Conservation (phyloP, 2,888 invertebrate species). For the Arrhopalites spinosus region DNA sequence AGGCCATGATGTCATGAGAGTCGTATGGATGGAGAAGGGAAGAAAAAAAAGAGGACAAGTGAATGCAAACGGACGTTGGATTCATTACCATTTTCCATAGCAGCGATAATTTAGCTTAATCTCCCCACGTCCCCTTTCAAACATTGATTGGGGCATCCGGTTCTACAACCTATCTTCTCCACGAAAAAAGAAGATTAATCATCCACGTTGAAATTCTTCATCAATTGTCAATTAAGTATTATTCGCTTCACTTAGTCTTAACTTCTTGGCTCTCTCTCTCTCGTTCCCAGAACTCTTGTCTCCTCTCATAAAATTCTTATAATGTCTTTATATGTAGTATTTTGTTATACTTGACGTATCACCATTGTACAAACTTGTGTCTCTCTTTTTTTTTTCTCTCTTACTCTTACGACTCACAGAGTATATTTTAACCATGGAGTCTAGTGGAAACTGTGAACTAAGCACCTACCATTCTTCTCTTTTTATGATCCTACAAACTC, state of each 20-base stretch:
- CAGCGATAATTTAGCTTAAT: constrained; percentile 41
- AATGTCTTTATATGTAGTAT: constrained; percentile 5
- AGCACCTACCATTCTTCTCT: constrained; percentile 14
- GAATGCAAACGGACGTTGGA: constrained; percentile 42
- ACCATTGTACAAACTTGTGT: neutral
- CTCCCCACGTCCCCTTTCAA: constrained; percentile 40
- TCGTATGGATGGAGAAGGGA: neutral
- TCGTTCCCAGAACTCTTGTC: constrained; percentile 32
- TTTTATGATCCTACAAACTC: constrained; percentile 15
- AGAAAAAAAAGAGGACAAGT: constrained; percentile 11
- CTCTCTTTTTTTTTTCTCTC: too few relatives aligned
- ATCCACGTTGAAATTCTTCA: constrained; percentile 52
- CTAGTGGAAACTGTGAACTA: neutral
- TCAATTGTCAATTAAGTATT: constrained; percentile 56
- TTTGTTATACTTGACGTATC: neutral
- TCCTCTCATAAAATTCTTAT: constrained; percentile 20
- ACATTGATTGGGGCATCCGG: constrained; percentile 49
- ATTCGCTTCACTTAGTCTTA: constrained; percentile 47
- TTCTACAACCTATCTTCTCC: constrained; percentile 36
- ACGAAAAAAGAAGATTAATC: constrained; percentile 53
- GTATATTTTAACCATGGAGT: too few relatives aligned
- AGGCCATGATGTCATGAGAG: neutral
- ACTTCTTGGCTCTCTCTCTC: constrained; percentile 13
- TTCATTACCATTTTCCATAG: constrained; percentile 50
- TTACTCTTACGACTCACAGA: too few relatives aligned